phyloP scores from a whole-genome alignment of 2,888 invertebrate species.

The Gortyna flavago region DNA sequence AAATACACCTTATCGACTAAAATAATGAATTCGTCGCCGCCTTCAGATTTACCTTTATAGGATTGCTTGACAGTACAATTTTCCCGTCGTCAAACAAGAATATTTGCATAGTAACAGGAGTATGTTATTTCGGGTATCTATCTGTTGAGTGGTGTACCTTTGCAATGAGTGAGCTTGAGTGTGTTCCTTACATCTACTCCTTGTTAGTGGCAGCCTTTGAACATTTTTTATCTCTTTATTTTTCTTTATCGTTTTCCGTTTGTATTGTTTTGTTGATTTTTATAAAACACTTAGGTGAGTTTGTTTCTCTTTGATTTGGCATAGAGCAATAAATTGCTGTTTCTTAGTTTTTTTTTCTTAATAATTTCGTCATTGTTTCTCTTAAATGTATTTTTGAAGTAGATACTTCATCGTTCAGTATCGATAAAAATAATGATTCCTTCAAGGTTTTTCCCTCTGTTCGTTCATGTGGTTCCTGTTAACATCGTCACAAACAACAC shows the following conservation, averaged over 20 bases:
- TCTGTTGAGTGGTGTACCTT: constrained; percentile 42
- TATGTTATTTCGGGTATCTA: constrained; percentile 45
- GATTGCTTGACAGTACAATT: constrained; percentile 39
- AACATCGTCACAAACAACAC: background rate
- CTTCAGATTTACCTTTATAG: background rate
- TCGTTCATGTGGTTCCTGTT: background rate
- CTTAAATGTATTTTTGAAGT: background rate
- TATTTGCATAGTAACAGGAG: constrained; percentile 52
- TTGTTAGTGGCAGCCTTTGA: constrained; percentile 57
- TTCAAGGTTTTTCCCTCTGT: background rate
- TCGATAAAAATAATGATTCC: too few relatives aligned
- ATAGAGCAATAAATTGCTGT: background rate
- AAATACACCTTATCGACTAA: background rate
- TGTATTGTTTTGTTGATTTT: constrained; percentile 17
- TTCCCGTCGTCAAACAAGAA: constrained; percentile 41
- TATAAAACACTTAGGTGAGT: background rate
- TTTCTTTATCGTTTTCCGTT: constrained; percentile 7
- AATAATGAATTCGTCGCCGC: constrained; percentile 12
- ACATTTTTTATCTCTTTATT: constrained; percentile 33
- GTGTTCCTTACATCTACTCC: constrained; percentile 39
- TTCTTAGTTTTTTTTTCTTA: background rate
- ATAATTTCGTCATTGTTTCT: background rate
- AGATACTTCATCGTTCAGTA: background rate
- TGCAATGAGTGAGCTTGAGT: constrained; percentile 33
- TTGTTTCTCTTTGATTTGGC: constrained; percentile 6